These are phyloP conservation scores for Parelbella ahira DNA, from an alignment of 2,888 invertebrate species.

Conservation along the genomic window DNA sequence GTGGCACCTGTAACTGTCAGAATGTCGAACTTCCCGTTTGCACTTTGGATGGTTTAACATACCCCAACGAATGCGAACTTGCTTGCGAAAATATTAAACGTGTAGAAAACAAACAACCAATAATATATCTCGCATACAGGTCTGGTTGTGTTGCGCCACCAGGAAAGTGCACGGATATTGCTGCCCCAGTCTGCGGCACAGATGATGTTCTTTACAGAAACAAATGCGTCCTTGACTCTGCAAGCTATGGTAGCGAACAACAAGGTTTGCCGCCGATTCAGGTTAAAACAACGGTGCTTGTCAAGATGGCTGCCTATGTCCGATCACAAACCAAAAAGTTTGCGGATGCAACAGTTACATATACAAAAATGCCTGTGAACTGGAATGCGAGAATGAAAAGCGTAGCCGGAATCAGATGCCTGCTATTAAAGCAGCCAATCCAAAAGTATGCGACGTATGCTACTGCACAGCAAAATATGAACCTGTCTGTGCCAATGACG, in stretches of 20 bases:
- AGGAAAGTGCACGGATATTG: slow-evolving; percentile 28
- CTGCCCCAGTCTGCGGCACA: slow-evolving; percentile 35
- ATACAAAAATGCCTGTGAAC: slow-evolving; percentile 31
- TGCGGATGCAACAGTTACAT: slow-evolving; percentile 32
- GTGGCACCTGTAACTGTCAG: slow-evolving; percentile 28
- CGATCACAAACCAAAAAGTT: slow-evolving; percentile 30
- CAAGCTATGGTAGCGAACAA: slow-evolving; percentile 25
- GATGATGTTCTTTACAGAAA: slow-evolving; percentile 36
- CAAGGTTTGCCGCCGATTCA: slow-evolving; percentile 25
- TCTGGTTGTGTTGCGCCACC: slow-evolving; percentile 30
- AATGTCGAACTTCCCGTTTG: slow-evolving; percentile 39
- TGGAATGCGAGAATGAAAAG: slow-evolving; percentile 32
- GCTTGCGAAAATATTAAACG: slow-evolving; percentile 32
- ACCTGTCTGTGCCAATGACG: slow-evolving; percentile 41
- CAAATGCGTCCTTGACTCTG: slow-evolving; percentile 32
- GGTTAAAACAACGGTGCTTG: slow-evolving; percentile 31
- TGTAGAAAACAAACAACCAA: slow-evolving; percentile 24
- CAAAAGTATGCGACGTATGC: slow-evolving; percentile 31
- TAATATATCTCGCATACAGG: slow-evolving; percentile 33
- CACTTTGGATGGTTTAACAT: slow-evolving; percentile 38
- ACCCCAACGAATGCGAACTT: slow-evolving; percentile 34
- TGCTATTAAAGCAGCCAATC: slow-evolving; percentile 19
- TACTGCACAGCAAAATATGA: slow-evolving; percentile 28
- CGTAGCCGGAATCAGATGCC: slow-evolving; percentile 22
- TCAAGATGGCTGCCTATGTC: slow-evolving; percentile 26